Percentiles rank a stretch among this genome's conserved stretches.
Evolutionary conservation across 2,888 invertebrate species (phyloP).

Genomic region (Dolomedes plantarius): DNA sequence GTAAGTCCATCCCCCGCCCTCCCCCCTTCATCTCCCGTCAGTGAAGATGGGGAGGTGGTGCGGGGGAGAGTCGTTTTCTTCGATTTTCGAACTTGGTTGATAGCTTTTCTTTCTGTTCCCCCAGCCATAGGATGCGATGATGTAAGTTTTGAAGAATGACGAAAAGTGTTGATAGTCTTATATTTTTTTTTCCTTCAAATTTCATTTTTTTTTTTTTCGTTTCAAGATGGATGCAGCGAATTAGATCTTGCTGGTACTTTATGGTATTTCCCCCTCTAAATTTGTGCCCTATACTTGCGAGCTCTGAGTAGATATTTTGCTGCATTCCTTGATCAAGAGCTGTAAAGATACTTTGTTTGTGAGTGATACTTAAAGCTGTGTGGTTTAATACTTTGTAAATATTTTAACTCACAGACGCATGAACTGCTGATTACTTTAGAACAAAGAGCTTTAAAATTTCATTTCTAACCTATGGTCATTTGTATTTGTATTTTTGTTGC

Average conservation of each 20-base stretch:
- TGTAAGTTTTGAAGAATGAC: constrained; percentile 66
- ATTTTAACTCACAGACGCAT: too few species aligned
- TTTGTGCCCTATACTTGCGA: too few species aligned
- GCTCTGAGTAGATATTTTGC: too few species aligned
- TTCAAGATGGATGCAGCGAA: not conserved
- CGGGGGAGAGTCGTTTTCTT: constrained; percentile 45
- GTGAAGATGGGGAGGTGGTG: not conserved
- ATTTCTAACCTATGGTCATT: too few species aligned
- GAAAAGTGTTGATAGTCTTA: constrained; percentile 64
- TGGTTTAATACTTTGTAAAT: too few species aligned
- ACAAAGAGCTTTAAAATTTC: too few species aligned
- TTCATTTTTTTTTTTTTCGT: constrained; percentile 5
- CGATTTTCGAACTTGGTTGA: constrained; percentile 67
- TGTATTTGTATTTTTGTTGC: too few species aligned
- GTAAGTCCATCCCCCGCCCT: constrained; percentile 18
- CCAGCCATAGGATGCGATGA: constrained; percentile 30
- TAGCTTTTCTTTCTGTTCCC: constrained; percentile 37
- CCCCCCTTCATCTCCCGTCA: not conserved
- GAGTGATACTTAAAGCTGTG: too few species aligned
- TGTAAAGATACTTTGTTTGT: too few species aligned
- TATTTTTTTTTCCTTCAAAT: not conserved
- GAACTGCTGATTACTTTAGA: too few species aligned
- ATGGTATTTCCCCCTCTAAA: not conserved
- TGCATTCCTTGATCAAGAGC: too few species aligned
- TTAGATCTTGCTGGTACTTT: not conserved